Percentiles rank a stretch among this genome's conserved stretches.
Conservation (phyloP, 2,888 invertebrate genomes). For the Tolmerus cingulatus region DNA sequence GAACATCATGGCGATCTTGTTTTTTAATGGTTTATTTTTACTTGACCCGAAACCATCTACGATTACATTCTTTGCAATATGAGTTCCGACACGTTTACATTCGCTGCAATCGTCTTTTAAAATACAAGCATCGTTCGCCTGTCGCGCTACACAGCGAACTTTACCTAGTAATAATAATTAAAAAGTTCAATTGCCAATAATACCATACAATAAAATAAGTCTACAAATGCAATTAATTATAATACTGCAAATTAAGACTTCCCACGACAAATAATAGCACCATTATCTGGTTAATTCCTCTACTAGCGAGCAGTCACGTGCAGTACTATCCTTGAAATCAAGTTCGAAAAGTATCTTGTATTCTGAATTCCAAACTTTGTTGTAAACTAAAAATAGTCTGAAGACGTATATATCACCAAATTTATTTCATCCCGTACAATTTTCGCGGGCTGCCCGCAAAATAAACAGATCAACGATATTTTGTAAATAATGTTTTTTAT, state of each 20-base stretch:
- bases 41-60: background rate
- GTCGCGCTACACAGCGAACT: background rate
- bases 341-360: background rate
- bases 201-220: background rate
- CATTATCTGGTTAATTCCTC: background rate
- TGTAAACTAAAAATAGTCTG: background rate
- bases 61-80: background rate
- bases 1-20: background rate
- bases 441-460: background rate
- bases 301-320: background rate
- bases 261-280: background rate
- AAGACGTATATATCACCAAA: background rate
- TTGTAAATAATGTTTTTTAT: background rate
- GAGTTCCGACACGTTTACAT: background rate
- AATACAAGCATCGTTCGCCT: background rate
- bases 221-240: background rate
- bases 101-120: background rate
- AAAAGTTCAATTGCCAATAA: background rate
- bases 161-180: background rate
- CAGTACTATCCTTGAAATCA: background rate
- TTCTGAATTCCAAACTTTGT: background rate
- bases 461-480: background rate
- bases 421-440: background rate
- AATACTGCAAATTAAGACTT: background rate
- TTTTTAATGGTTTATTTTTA: background rate